A percentile compares a stretch with the other conserved stretches of the same genome.
phyloP scores from a whole-genome alignment of 2,113 vertebrate species.

The Sphyrna mokarran region DNA sequence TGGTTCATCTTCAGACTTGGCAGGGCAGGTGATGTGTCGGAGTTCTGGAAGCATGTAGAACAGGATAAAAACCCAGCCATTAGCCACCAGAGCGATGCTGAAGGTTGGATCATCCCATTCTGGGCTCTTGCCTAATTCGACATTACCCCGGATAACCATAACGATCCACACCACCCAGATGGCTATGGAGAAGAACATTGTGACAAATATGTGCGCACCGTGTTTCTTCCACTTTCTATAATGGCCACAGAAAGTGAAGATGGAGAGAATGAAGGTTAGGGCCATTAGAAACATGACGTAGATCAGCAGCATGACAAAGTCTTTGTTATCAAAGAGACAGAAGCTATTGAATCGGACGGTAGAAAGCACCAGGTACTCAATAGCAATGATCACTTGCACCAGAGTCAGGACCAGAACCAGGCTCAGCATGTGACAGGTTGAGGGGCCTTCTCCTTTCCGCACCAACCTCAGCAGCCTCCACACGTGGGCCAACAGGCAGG shows the following conservation, averaged over 20 bases:
- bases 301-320: conserved; percentile 80
- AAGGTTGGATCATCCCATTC: conserved; percentile 77
- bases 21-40: conserved; percentile 56
- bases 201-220: conserved; percentile 60
- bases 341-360: conserved; percentile 48
- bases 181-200: conserved; percentile 61
- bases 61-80: conserved; percentile 77
- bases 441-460: conserved; percentile 57
- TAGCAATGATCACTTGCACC: conserved; percentile 74
- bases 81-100: conserved; percentile 69
- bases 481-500: conserved; percentile 70
- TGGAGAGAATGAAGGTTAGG: conserved; percentile 55
- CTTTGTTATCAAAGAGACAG: conserved; percentile 56
- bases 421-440: conserved; percentile 54
- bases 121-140: neutral
- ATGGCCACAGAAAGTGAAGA: conserved; percentile 51
- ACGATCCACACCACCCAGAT: conserved; percentile 82
- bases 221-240: conserved; percentile 60
- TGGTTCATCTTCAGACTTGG: conserved; percentile 52
- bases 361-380: conserved; percentile 66
- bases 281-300: conserved; percentile 76
- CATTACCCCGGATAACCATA: conserved; percentile 65
- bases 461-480: conserved; percentile 62
- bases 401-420: conserved; percentile 60
- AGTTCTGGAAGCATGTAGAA: conserved; percentile 67